Evolutionary conservation across 2,888 invertebrate genomes (phyloP), one percentile per base, ranked within the genome.

Genomic region (Aspidapion aeneum): DNA sequence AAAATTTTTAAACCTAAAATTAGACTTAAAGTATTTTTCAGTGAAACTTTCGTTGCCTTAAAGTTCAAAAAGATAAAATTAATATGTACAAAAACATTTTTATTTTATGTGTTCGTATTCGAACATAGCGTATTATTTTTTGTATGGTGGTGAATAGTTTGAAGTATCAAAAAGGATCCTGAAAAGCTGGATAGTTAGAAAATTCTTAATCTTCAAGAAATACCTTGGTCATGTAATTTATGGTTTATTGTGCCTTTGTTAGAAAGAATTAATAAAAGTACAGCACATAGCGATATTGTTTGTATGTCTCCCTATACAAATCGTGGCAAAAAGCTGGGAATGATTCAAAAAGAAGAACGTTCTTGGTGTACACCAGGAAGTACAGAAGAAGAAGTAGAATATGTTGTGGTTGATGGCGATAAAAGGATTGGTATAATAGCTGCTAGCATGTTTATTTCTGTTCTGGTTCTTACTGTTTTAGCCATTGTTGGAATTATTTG

Each of bases 201-300:
- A 48, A 64, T 62, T 48, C 63, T 78, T 35, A 80, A 83, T 71
- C 76, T 90, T 64, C 81, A 85, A 20, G 82, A 82, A 60, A 90
- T 90, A 74, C 83, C 83, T 17, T 90, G 89, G 88, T 83, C 84
- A 12, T 90, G 90, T 73, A 88, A 90, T 74, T 82, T 86, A 69
- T 90, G 90, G 70, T 84, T 87, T 57, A 84, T 85, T 9, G 82
- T 83, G 17, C 82, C 83, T 1, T 82, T 89, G 82, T 81, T 87
- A 77, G 79, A 83, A n/a, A 83, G 84, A 16, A 82, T 82, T 1
- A 85, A 86, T 35, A 75, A 84, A 20, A 85, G 84, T 68, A 75
- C 74, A 1, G 80, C 82, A 1, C 77, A 86, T 50, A 80, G 84
- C 18, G 81, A 83, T 56, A 77, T 88, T 1, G 80, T 82, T 55